These are phyloP conservation scores for Cryptosula pallasiana DNA, from an alignment of 2,888 invertebrate species.

Conservation along the genomic window DNA sequence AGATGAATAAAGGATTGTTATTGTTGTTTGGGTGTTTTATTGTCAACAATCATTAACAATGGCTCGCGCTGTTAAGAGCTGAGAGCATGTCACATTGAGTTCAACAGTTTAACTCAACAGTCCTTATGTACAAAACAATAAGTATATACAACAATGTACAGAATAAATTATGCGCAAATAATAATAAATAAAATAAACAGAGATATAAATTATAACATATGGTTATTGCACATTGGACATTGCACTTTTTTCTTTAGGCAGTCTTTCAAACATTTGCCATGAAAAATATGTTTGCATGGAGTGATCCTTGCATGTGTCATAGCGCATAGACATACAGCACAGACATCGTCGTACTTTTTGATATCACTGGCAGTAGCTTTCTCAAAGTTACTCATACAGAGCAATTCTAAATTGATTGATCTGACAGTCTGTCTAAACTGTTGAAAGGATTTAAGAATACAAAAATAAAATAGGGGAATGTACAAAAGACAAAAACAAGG, in stretches of 20 bases:
- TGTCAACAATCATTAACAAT: background rate
- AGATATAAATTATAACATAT: background rate
- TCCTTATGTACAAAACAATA: background rate
- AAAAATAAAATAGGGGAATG: slow-evolving; percentile 11
- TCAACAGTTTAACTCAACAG: background rate
- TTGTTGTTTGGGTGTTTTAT: background rate
- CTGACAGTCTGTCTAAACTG: background rate
- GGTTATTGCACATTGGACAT: slow-evolving; percentile 68
- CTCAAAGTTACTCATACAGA: slow-evolving; percentile 56
- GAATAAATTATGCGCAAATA: background rate
- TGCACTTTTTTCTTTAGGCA: slow-evolving; percentile 67
- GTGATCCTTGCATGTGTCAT: slow-evolving; percentile 71
- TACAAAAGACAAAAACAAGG: slow-evolving; percentile 3
- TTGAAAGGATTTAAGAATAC: background rate
- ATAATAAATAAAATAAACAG: background rate
- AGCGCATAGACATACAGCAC: slow-evolving; percentile 68
- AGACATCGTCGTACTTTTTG: slow-evolving; percentile 68
- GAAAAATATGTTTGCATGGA: slow-evolving; percentile 74
- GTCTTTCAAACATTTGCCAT: slow-evolving; percentile 69
- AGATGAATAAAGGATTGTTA: background rate
- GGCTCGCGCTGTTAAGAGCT: too few species aligned
- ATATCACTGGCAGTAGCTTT: slow-evolving; percentile 64
- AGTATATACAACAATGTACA: background rate
- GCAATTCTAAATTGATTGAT: slow-evolving; percentile 60
- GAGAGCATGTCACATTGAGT: background rate